Evolutionary conservation across 1,140 invertebrate genomes (phyloP).

Genomic region (Micrasema longulum): DNA sequence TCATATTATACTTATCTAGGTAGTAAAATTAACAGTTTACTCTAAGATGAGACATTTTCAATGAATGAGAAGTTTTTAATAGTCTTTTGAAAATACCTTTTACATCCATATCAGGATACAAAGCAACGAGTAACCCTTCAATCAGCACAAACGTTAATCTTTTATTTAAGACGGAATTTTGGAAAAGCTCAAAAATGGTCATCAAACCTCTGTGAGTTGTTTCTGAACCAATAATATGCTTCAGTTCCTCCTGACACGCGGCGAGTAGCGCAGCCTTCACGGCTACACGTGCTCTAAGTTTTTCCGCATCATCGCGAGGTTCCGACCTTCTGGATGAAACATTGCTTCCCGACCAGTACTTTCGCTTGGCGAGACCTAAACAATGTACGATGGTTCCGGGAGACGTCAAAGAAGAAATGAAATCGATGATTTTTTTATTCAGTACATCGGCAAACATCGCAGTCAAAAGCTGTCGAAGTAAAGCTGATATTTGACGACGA

Average conservation of each 20-base stretch:
- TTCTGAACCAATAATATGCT: constrained; percentile 91
- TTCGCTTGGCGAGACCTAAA: constrained; percentile 77
- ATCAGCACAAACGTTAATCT: constrained; percentile 89
- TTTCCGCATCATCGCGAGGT: constrained; percentile 75
- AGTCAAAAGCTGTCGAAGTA: constrained; percentile 83
- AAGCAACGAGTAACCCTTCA: constrained; percentile 23
- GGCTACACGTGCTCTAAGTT: constrained; percentile 83
- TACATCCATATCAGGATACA: constrained; percentile 38
- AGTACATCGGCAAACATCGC: constrained; percentile 89
- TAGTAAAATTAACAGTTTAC: too few species aligned
- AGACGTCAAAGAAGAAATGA: constrained; percentile 90
- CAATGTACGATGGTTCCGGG: constrained; percentile 92
- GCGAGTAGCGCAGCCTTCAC: constrained; percentile 88
- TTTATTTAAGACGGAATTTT: constrained; percentile 86
- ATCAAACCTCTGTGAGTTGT: constrained; percentile 88
- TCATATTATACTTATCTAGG: too few species aligned
- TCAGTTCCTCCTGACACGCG: constrained; percentile 87
- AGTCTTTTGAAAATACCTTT: constrained; percentile 33
- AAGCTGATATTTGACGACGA: constrained; percentile 78
- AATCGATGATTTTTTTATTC: constrained; percentile 89
- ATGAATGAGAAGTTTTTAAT: constrained; percentile 25
- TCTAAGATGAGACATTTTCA: constrained; percentile 23
- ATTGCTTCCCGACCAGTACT: constrained; percentile 84
- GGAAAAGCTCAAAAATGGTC: constrained; percentile 90
- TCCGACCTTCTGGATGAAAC: constrained; percentile 68